These are phyloP conservation scores for Felis chaus DNA, from an alignment of 2,113 vertebrate species.

Conservation along the genomic window DNA sequence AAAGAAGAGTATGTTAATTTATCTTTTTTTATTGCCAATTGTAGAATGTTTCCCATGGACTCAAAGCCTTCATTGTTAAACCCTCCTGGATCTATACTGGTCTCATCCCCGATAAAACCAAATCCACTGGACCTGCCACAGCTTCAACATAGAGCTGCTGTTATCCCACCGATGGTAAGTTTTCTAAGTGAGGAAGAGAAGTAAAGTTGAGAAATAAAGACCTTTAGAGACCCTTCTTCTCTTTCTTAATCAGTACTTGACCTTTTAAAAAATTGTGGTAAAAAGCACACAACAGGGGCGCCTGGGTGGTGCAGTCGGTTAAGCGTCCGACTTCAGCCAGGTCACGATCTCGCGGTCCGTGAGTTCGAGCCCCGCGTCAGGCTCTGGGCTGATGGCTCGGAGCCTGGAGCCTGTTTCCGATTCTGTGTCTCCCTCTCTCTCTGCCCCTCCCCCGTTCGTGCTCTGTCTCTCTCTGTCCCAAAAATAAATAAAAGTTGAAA, in stretches of 20 bases:
- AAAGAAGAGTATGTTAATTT: conserved; percentile 41
- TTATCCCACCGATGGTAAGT: conserved; percentile 96
- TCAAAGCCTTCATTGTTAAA: conserved; percentile 92
- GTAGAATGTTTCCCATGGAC: conserved; percentile 92
- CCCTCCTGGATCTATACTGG: conserved; percentile 90
- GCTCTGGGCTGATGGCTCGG: too few relatives aligned
- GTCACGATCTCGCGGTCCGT: too few relatives aligned
- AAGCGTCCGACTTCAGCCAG: too few relatives aligned
- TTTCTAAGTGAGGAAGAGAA: conserved; percentile 5
- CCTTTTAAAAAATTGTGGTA: background rate
- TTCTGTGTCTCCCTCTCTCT: too few relatives aligned
- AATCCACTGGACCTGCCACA: conserved; percentile 93
- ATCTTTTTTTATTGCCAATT: conserved; percentile 45
- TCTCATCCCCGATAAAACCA: conserved; percentile 92
- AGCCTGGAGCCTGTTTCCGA: too few relatives aligned
- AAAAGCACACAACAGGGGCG: background rate
- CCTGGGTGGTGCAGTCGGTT: too few relatives aligned
- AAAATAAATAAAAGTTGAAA: too few relatives aligned
- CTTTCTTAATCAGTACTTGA: background rate
- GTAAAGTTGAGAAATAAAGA: conserved; percentile 3
- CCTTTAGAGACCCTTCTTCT: background rate
- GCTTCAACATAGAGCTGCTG: conserved; percentile 94
- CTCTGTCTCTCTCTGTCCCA: too few relatives aligned
- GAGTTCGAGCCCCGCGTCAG: too few relatives aligned
- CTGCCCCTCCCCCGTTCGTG: too few relatives aligned